Evolutionary conservation across 2,113 vertebrate genomes (phyloP), one percentile per base, ranked within the genome.

Genomic region (Dromiciops gliroides): DNA sequence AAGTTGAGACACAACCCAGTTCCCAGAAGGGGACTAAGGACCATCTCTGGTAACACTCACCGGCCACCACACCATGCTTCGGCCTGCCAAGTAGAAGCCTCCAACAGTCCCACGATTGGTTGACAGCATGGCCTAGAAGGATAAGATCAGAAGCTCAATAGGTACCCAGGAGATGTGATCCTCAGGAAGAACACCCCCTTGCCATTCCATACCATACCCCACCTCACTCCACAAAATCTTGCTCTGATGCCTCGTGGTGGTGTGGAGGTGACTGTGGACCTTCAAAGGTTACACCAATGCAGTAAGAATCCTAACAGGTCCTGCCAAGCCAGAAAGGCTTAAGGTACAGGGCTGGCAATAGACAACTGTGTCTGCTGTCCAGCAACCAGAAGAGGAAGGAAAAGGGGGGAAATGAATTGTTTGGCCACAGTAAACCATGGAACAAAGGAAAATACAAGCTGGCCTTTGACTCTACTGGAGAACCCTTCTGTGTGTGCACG

Each of bases 31-130:
- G 14, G 3, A 31, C 10, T 0, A 75, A 51, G 92, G 10, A 50
- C 37, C 50, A 51, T 56, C 19, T 50, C 50, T 47, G 47, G 7
- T 6, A 83, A n/a, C 51, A 99, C 99, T 98, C 98, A 99, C 99
- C 96, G 99, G 99, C 99, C 99, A 99, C 99, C 99, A 99, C 91
- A 99, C 98, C 99, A 99, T 99, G 96, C 98, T 99, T 83, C 99
- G 98, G 8, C 99, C 99, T 4, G 99, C 99, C 28, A 99, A 97
- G 98, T 99, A 99, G 98, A 99, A 99, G 1, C 99, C 99, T 0
- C 99, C 99, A 0, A 99, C 99, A 0, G 99, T 99, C 89, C 99
- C 97, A 24, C 99, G 97, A 97, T 99, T 99, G 56, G 99, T 99
- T 83, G 98, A 99, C 67, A 99, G 96, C 99, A 99, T 99, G 0